Evolutionary conservation across 2,888 invertebrate genomes (phyloP), one percentile per base, ranked within the genome.

Genomic region (Volucella inflata): DNA sequence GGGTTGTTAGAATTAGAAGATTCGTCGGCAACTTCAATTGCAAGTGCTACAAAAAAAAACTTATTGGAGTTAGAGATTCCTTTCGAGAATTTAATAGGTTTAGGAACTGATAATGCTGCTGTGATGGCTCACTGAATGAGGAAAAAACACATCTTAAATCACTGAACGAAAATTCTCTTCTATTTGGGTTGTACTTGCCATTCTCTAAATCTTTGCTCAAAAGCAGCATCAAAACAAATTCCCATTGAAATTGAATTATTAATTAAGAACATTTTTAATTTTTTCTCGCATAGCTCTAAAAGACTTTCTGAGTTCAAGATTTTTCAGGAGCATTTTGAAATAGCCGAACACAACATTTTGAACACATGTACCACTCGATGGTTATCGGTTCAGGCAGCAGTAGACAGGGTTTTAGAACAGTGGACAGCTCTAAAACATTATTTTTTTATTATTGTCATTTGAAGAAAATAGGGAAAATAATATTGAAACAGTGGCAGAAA

Each of bases 91-190:
- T 74, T 89, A 46, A 87, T 89, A 30, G 89, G 88, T 2, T 88
- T 89, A 30, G 88, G 85, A 8, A 88, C 88, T 53, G 88, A 89
- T 77, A 88, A 88, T 74, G 88, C 88, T 1, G 74, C 75, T 36
- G 88, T 88, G 11, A 89, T 89, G 89, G 88, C 2, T 77, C 83
- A 38, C 68, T 77, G 40, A 78, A 87, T 64, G 87, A 88, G 11
- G 87, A 89, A 12, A 70, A 87, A 74, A 70, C 80, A 38, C 81
- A 70, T 40, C 83, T 89, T 50, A 78, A 77, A 71, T 50, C 85
- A 50, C 59, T 88, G 30, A 72, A 87, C 38, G 87, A 88, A 36
- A 80, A 88, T 51, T 89, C 88, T n/a, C n/a, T n/a, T n/a, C n/a
- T n/a, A n/a, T n/a, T n/a, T n/a, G n/a, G n/a, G n/a, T n/a, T n/a